A percentile compares a stretch with the other conserved stretches of the same genome.
Evolutionary conservation across 2,797 vertebrate species (phyloP).

Genomic region (Galaxias olidus): DNA sequence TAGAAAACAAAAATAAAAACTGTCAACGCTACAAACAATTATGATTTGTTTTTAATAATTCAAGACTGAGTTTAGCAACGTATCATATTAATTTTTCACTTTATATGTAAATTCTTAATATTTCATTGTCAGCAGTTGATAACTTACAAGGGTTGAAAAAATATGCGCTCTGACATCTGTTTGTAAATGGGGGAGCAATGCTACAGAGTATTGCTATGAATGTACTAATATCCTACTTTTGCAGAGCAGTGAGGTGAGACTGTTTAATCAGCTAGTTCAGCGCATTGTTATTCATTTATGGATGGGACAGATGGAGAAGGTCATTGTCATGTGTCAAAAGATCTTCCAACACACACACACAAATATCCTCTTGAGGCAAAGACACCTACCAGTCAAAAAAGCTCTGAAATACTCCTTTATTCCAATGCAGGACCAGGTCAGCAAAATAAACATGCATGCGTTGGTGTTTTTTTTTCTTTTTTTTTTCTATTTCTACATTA

Average conservation of each 20-base stretch:
- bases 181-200: constrained; percentile 34
- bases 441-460: constrained; percentile 75
- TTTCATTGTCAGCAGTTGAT: background rate
- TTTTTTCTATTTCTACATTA: constrained; percentile 75
- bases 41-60: no score
- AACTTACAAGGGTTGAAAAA: background rate
- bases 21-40: no score
- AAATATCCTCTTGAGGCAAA: constrained; percentile 38
- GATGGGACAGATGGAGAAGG: constrained; percentile 58
- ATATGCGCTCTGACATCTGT: constrained; percentile 15
- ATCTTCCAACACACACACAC: constrained; percentile 17
- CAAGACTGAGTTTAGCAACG: no score
- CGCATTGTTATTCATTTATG: constrained; percentile 56
- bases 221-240: constrained; percentile 24
- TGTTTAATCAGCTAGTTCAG: constrained; percentile 41
- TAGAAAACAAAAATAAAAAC: no score
- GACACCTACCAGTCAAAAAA: constrained; percentile 38
- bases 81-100: background rate
- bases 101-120: background rate
- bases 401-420: constrained; percentile 77
- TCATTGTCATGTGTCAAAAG: constrained; percentile 21
- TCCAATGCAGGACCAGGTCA: constrained; percentile 74
- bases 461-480: constrained; percentile 44
- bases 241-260: constrained; percentile 33
- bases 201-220: background rate